Base-by-base conservation (phyloP, 2,888 invertebrate genomes). In the Hyposoter didymator region DNA sequence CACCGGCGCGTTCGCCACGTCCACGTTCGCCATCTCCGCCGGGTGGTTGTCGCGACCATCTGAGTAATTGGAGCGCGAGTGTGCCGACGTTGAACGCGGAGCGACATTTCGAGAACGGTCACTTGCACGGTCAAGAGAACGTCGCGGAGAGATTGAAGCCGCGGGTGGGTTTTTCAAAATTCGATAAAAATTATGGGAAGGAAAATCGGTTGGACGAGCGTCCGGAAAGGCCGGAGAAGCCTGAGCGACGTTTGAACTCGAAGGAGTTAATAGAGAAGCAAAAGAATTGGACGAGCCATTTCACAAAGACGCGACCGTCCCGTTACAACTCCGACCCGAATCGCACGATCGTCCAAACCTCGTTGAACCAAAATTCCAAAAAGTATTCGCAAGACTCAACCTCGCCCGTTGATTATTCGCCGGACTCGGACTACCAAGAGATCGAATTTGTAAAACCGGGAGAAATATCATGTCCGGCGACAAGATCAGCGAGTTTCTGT, bases 271-370 rank as follows among this genome's bases (percentile, higher is more conserved):
- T 98, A 89, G 98, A 98, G 94, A 97, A 98, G 91, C 98, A 98
- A 92, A 96, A 97, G 92, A 98, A 98, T 94, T 98, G 98, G 98
- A 98, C 98, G 45, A 97, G 97, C 85, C 98, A 98, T 94, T 98
- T 98, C 93, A 97, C 97, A 84, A 97, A 97, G 94, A 95, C 97
- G 74, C 96, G 97, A 88, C 95, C 96, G 69, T 94, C 94, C 88
- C 94, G 96, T 82, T 95, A 95, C 85, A 95, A 95, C 89, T 96
- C 96, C 90, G 96, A 96, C 93, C 95, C 96, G 12, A 96, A 95
- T 92, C 95, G 95, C 85, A 95, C 95, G 39, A 95, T 96, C 84
- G 95, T 94, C 39, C 92, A 94, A 82, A 91, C 91, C 8, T 92
- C 94, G 4, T 85, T 93, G 84, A 93, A 92, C 88, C 92, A 93